Percentiles rank a stretch among this genome's conserved stretches.
Conservation (phyloP, 2,797 vertebrate genomes). For the Danio jaintianensis region DNA sequence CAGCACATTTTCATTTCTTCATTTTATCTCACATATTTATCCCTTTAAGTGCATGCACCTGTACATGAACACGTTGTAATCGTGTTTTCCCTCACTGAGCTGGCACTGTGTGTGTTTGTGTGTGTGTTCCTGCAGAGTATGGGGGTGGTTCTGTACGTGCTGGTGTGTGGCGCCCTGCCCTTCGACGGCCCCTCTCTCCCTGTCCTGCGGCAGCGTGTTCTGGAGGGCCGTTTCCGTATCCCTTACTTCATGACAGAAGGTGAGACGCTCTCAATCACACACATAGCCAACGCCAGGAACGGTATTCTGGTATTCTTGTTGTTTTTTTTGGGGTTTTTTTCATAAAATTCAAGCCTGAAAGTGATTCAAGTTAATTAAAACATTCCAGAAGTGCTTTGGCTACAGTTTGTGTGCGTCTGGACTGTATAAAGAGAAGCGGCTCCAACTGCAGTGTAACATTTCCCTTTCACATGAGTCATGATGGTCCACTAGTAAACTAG, state of each 20-base stretch:
- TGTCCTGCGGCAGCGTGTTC: conserved; percentile 92
- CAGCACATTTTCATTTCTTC: background rate
- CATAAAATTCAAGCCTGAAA: conserved; percentile 25
- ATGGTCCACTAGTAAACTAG: background rate
- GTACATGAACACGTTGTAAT: conserved; percentile 42
- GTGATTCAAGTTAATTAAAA: conserved; percentile 17
- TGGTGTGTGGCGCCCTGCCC: conserved; percentile 96
- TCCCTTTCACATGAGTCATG: background rate
- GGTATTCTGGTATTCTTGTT: conserved; percentile 17
- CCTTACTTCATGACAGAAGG: conserved; percentile 99
- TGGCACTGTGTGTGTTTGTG: conserved; percentile 24
- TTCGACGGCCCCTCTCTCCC: conserved; percentile 97
- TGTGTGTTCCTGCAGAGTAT: conserved; percentile 85
- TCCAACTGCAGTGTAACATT: conserved; percentile 4
- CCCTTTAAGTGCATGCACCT: conserved; percentile 30
- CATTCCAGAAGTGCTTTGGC: conserved; percentile 38
- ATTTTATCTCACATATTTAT: background rate
- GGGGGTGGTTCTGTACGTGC: conserved; percentile 97
- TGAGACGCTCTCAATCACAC: conserved; percentile 67
- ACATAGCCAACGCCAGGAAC: background rate
- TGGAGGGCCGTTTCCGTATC: conserved; percentile 98
- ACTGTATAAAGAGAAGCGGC: conserved; percentile 12
- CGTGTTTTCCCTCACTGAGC: conserved; percentile 1
- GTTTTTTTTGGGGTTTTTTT: no score
- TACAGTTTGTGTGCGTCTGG: conserved; percentile 6